Conservation (phyloP, 2,113 vertebrate genomes). For the Bambusicola thoracicus region DNA sequence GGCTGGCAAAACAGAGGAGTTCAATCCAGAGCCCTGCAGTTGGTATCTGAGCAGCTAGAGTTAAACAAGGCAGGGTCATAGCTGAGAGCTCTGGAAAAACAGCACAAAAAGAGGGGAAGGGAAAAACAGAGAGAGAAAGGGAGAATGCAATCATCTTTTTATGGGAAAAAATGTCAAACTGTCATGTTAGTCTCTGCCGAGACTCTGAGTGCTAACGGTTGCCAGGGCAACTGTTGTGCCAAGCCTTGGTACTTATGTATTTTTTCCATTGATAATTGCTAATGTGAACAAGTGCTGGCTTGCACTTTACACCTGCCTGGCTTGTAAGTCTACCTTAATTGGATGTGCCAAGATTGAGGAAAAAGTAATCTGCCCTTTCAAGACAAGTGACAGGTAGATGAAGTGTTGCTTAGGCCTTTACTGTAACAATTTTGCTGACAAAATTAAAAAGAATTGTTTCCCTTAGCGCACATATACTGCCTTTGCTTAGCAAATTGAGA, state of each 20-base stretch:
- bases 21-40: fast-evolving
- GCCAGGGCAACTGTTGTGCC: slow-evolving; percentile 75
- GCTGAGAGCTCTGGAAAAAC: not conserved
- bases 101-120: not conserved
- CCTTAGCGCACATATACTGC: slow-evolving; percentile 16
- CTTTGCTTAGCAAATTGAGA: slow-evolving; percentile 15
- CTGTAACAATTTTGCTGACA: slow-evolving; percentile 78
- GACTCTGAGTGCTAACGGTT: slow-evolving; percentile 66
- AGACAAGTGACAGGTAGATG: slow-evolving; percentile 80
- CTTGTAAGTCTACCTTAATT: slow-evolving; percentile 81
- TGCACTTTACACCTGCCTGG: slow-evolving; percentile 81
- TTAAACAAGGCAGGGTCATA: not conserved
- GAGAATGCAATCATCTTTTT: slow-evolving; percentile 51
- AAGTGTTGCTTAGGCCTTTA: slow-evolving; percentile 75
- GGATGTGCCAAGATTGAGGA: slow-evolving; percentile 79
- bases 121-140: not conserved
- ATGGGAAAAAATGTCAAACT: slow-evolving; percentile 71
- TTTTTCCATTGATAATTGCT: slow-evolving; percentile 81
- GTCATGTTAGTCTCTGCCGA: slow-evolving; percentile 70
- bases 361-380: slow-evolving; percentile 81
- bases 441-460: slow-evolving; percentile 77
- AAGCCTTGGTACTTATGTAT: slow-evolving; percentile 69
- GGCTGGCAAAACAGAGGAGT: not conserved
- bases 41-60: fast-evolving
- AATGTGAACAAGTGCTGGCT: slow-evolving; percentile 79